phyloP scores from a whole-genome alignment of 2,797 vertebrate genomes.

The Mycteria americana region DNA sequence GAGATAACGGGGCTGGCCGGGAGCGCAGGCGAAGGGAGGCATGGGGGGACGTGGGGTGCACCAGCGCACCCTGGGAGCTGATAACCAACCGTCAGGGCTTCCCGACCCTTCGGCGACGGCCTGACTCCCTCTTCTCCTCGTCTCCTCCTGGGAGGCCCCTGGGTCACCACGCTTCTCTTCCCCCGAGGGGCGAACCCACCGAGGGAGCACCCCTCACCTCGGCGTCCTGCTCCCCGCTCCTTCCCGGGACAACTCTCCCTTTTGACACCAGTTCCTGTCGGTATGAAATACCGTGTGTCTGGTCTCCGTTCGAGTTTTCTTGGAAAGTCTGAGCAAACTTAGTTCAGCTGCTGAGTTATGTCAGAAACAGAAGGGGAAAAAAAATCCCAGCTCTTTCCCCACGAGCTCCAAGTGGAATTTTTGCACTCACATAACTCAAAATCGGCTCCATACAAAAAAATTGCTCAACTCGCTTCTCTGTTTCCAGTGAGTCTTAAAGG shows the following conservation, averaged over 20 bases:
- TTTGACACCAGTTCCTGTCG: neutral
- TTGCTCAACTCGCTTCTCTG: neutral
- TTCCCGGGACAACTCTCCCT: neutral
- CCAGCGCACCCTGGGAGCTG: neutral
- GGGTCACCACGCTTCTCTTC: neutral
- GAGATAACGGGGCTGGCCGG: neutral
- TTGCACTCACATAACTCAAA: neutral
- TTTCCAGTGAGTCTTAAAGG: neutral
- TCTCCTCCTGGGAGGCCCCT: neutral
- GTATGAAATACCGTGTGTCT: neutral
- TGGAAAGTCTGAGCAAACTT: conserved; percentile 43
- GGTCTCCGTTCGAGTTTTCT: neutral
- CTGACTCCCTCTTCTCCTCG: neutral
- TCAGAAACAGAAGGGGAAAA: neutral
- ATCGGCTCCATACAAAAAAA: neutral
- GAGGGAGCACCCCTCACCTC: neutral
- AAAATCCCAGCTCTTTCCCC: neutral
- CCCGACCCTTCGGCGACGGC: neutral
- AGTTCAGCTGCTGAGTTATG: conserved; percentile 4
- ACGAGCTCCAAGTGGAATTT: neutral
- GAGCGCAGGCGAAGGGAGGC: neutral
- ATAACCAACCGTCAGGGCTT: neutral
- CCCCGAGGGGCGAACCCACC: neutral
- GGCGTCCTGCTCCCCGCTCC: neutral
- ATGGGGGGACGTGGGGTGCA: rapidly evolving